phyloP scores from a whole-genome alignment of 2,888 invertebrate genomes.

The Drosophila phalerata region DNA sequence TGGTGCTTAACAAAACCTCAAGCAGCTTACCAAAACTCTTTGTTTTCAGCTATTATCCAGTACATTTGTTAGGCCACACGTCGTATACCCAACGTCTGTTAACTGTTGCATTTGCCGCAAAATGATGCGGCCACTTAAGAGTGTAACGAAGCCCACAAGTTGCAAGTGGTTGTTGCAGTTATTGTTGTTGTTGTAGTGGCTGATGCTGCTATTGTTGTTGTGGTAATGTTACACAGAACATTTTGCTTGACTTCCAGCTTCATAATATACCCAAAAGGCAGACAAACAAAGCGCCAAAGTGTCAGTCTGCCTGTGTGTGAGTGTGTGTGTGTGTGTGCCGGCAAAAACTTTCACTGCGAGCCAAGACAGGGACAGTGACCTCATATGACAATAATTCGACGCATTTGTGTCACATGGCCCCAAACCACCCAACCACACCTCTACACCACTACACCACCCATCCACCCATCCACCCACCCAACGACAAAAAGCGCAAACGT shows the following conservation, averaged over 20 bases:
- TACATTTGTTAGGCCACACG: constrained; percentile 18
- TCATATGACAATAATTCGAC: constrained; percentile 80
- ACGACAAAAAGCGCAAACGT: constrained; percentile 75
- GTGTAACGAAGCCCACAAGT: constrained; percentile 54
- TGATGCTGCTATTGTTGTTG: constrained; percentile 26
- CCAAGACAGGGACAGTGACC: constrained; percentile 76
- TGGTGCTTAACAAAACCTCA: background rate
- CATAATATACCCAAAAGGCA: constrained; percentile 43
- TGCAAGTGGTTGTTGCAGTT: constrained; percentile 15
- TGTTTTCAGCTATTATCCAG: constrained; percentile 2
- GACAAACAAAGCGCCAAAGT: constrained; percentile 36
- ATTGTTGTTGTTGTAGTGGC: background rate
- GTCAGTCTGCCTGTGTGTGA: background rate
- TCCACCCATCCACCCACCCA: constrained; percentile 3
- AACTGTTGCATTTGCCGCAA: constrained; percentile 41
- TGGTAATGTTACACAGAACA: constrained; percentile 49
- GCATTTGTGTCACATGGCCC: constrained; percentile 75
- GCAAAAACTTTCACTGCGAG: constrained; percentile 71
- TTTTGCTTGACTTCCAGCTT: constrained; percentile 63
- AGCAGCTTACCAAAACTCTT: constrained; percentile 10
- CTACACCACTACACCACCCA: constrained; percentile 6
- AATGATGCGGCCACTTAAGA: constrained; percentile 40
- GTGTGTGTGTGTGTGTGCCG: constrained; percentile 10
- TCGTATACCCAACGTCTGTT: constrained; percentile 50
- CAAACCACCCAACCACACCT: background rate